These are phyloP conservation scores for Ganaspis sp. DNA, from an alignment of 1,140 invertebrate genomes.

Conservation along the genomic window DNA sequence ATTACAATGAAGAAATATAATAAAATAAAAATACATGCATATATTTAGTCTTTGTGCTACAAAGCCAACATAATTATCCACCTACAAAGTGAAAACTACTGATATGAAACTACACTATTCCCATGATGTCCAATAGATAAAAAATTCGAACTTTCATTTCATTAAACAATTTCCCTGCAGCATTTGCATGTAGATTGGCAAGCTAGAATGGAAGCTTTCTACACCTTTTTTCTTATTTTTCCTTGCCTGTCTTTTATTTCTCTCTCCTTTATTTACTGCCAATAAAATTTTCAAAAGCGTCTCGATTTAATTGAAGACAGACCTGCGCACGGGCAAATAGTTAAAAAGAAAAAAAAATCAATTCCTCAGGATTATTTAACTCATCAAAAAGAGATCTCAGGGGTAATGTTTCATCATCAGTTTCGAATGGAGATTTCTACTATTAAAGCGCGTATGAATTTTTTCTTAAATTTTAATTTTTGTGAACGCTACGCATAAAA, in stretches of 20 bases:
- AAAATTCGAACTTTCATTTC: slow-evolving; percentile 13
- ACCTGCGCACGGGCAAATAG: neutral
- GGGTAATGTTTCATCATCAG: too few species aligned
- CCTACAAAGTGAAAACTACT: slow-evolving; percentile 10
- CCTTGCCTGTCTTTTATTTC: too few species aligned
- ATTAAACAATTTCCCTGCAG: slow-evolving; percentile 29
- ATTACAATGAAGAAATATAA: too few species aligned
- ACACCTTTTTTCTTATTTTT: neutral
- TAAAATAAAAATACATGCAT: too few species aligned
- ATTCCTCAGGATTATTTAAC: neutral
- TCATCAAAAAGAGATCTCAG: neutral
- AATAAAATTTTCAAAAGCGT: neutral
- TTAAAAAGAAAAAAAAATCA: neutral
- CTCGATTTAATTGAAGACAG: neutral
- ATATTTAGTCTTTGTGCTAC: neutral
- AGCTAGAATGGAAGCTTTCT: neutral
- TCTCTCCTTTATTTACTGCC: neutral
- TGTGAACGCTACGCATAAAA: too few species aligned
- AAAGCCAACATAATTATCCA: neutral
- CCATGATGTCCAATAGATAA: neutral
- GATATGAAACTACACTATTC: neutral
- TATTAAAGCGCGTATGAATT: too few species aligned
- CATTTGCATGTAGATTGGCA: slow-evolving; percentile 23
- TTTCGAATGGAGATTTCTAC: too few species aligned
- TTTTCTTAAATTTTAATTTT: too few species aligned